A percentile compares a stretch with the other conserved stretches of the same genome.
Evolutionary conservation across 2,797 vertebrate genomes (phyloP).

Genomic region (Gallinago nigripennis): DNA sequence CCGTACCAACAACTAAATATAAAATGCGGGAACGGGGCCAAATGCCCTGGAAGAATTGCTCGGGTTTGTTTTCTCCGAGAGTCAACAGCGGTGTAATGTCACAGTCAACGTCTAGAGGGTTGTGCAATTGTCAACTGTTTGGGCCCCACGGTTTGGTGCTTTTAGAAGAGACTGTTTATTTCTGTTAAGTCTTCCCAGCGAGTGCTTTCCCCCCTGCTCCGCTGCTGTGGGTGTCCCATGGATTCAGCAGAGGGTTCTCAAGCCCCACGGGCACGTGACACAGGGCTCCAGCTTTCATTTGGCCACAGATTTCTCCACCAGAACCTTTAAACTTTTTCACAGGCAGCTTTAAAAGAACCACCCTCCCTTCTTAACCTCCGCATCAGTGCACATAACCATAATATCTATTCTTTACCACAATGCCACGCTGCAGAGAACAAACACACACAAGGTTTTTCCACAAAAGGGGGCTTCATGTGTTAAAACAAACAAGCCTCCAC

Average conservation of each 20-base stretch:
- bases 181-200: not conserved
- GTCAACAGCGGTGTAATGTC: not conserved
- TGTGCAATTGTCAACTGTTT: not conserved
- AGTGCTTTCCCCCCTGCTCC: not conserved
- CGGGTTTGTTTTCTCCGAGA: not conserved
- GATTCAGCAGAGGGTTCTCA: not conserved
- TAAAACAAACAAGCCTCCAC: not conserved
- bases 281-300: not conserved
- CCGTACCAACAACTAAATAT: constrained; percentile 36
- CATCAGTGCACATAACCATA: rapidly evolving
- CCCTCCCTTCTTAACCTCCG: no score
- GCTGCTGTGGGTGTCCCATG: not conserved
- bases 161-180: not conserved
- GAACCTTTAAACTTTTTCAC: not conserved
- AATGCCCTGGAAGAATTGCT: not conserved
- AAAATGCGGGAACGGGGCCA: not conserved
- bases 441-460: not conserved
- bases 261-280: rapidly evolving
- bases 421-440: not conserved
- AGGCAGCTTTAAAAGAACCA: not conserved
- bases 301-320: not conserved
- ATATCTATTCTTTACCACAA: no score
- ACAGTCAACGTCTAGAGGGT: not conserved
- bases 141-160: not conserved
- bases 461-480: not conserved